Evolutionary conservation across 2,888 invertebrate species (phyloP).

Genomic region (Lycocerus yunnanus): DNA sequence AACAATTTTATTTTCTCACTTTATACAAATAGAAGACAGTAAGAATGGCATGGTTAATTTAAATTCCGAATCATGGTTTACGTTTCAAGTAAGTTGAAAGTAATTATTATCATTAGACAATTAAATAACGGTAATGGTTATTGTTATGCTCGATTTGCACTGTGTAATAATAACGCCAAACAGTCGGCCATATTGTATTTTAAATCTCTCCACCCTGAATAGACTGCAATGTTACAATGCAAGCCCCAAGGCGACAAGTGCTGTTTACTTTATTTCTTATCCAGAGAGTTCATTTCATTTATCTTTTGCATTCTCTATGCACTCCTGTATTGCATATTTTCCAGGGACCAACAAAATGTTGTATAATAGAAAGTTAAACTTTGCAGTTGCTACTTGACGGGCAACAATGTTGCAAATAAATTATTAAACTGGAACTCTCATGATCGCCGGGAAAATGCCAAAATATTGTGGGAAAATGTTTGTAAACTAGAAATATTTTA

Average conservation of each 20-base stretch:
- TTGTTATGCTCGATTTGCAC: slow-evolving; percentile 32
- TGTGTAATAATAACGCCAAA: slow-evolving; percentile 37
- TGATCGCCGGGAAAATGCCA: too few species aligned
- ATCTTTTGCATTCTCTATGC: slow-evolving; percentile 42
- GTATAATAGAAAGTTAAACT: background rate
- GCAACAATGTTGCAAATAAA: too few species aligned
- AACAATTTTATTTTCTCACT: background rate
- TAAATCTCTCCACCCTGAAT: slow-evolving; percentile 35
- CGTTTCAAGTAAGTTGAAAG: background rate
- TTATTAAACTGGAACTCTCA: too few species aligned
- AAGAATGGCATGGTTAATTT: background rate
- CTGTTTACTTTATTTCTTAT: slow-evolving; percentile 55
- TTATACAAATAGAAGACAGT: background rate
- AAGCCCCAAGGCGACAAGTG: slow-evolving; percentile 51
- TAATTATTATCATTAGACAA: slow-evolving; percentile 20
- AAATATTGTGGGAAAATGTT: background rate
- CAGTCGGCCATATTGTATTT: slow-evolving; percentile 44
- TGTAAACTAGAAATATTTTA: background rate
- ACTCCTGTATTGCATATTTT: slow-evolving; percentile 30
- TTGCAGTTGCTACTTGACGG: too few species aligned
- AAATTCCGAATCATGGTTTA: background rate
- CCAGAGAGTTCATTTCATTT: slow-evolving; percentile 50
- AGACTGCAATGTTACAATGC: slow-evolving; percentile 49
- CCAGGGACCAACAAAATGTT: slow-evolving; percentile 22
- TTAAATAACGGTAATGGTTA: slow-evolving; percentile 28